Evolutionary conservation across 2,888 invertebrate genomes (phyloP), one percentile per base, ranked within the genome.

Genomic region (Melinaea marsaeus): DNA sequence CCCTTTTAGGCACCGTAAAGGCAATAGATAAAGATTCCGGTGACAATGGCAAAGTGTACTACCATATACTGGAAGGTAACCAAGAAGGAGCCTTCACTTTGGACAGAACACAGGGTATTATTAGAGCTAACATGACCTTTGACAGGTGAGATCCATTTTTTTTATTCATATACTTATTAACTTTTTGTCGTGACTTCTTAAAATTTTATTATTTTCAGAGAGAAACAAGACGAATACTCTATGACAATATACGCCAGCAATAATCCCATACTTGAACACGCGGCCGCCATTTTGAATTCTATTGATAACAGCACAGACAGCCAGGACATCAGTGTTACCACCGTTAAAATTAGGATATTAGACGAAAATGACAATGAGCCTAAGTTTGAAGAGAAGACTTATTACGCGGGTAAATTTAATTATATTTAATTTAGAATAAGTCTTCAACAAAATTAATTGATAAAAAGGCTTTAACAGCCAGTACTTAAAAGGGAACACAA

Each of bases 291-390:
- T 5, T 74, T 89, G 63, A 82, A 90, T 73, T 78, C 87, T 60
- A 70, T 86, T 64, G 80, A 91, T 77, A 90, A 90, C 72, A 78
- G 70, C 37, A 84, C 86, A 0, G 87, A 86, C 42, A 77, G 69
- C 0, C 88, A 90, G 54, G 95, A 96, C 70, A 63, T 63, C 13
- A 94, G 95, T 57, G 92, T 96, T 22, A 94, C 95, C 0, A 92
- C 93, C 61, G 94, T 97, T 1, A 92, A 91, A 61, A 92, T 98
- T 47, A 92, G 90, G 2, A 93, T 98, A 4, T 88, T 94, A 34
- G 97, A 97, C 78, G 93, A 95, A 60, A 97, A 97, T 74, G 98
- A 98, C 76, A 96, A 97, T 79, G 92, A 94, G 4, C 98, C 98
- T 0, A 88, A 91, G 51, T 96, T 96, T 76, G 91, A 93, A 59